Conservation (phyloP, 2,113 vertebrate species). For the Indicator indicator region DNA sequence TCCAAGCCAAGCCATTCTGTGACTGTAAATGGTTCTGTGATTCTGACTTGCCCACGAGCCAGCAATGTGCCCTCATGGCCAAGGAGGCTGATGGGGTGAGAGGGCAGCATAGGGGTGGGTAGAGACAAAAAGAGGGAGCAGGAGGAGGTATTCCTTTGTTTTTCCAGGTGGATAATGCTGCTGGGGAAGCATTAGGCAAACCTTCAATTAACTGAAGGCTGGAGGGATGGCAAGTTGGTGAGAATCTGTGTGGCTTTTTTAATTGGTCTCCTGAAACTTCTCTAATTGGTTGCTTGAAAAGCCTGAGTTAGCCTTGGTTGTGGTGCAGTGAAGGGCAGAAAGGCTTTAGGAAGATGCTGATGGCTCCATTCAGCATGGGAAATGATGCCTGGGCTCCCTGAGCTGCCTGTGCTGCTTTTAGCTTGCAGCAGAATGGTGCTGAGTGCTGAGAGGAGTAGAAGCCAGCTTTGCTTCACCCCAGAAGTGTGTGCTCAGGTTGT, state of each 20-base stretch:
- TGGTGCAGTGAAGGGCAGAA: slow-evolving; percentile 7
- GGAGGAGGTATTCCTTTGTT: not conserved
- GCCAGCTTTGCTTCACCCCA: not conserved
- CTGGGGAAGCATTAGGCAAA: not conserved
- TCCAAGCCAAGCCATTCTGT: too few species aligned
- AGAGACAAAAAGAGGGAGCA: not conserved
- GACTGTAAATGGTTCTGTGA: too few species aligned
- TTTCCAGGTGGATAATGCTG: not conserved
- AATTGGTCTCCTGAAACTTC: not conserved
- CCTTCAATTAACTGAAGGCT: not conserved
- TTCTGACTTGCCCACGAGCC: too few species aligned
- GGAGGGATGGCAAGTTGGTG: not conserved
- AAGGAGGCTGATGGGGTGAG: not conserved
- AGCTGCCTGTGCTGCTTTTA: not conserved
- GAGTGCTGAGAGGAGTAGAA: not conserved
- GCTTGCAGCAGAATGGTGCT: not conserved
- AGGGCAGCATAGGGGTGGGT: too few species aligned
- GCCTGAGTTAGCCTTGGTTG: not conserved
- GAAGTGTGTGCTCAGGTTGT: not conserved
- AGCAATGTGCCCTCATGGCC: too few species aligned
- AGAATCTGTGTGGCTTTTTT: not conserved
- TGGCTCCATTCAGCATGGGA: not conserved
- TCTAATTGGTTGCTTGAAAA: not conserved
- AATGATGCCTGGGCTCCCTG: not conserved
- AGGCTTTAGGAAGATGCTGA: not conserved